These are phyloP conservation scores for Syngnathus rostellatus DNA, from an alignment of 2,797 vertebrate species.

Conservation along the genomic window DNA sequence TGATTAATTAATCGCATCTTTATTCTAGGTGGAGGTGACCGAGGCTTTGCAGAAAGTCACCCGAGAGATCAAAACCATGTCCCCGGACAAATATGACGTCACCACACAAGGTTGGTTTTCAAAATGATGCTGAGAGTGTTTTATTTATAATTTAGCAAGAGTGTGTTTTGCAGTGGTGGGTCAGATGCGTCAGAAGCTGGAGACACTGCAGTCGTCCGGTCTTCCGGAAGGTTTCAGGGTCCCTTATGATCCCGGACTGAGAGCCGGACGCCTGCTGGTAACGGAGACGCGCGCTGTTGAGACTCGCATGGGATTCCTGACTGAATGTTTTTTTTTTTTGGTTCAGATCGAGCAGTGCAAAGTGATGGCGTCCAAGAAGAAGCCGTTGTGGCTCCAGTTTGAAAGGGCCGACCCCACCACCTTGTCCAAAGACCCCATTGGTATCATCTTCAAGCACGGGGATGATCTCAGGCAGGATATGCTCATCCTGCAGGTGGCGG, in stretches of 20 bases:
- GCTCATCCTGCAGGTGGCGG: constrained; percentile 91
- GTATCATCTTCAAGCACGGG: constrained; percentile 96
- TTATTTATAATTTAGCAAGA: background rate
- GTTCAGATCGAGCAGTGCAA: constrained; percentile 93
- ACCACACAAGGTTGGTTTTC: constrained; percentile 77
- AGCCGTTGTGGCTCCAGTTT: constrained; percentile 96
- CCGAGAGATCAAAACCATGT: constrained; percentile 86
- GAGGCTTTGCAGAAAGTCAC: constrained; percentile 91
- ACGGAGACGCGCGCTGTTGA: constrained; percentile 13
- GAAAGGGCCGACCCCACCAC: constrained; percentile 87
- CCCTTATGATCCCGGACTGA: constrained; percentile 91
- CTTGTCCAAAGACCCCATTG: constrained; percentile 87
- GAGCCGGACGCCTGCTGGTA: constrained; percentile 87
- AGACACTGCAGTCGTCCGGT: constrained; percentile 79
- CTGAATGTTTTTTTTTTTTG: background rate
- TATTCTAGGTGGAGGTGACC: constrained; percentile 78
- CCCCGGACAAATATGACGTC: constrained; percentile 89
- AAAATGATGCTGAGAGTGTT: no score
- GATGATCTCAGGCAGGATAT: constrained; percentile 97
- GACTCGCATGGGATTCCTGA: background rate
- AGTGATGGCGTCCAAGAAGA: constrained; percentile 99
- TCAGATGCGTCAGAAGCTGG: constrained; percentile 91
- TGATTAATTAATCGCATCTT: background rate
- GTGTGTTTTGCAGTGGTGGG: constrained; percentile 73
- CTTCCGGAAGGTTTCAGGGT: constrained; percentile 88